A percentile compares a stretch with the other conserved stretches of the same genome.
Evolutionary conservation across 2,888 invertebrate genomes (phyloP).

Genomic region (Lottia scabra): DNA sequence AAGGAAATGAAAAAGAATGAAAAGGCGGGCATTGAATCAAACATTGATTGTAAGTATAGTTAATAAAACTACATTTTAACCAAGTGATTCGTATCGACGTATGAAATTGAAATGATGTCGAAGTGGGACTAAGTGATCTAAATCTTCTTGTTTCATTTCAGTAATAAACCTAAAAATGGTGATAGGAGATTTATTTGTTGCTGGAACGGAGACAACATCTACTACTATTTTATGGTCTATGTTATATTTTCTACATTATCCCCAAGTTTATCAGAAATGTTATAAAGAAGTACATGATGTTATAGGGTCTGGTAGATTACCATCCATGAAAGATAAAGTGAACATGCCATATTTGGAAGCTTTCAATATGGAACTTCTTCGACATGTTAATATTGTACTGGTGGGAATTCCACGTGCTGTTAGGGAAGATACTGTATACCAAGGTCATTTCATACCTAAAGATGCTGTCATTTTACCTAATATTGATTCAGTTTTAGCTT

Average conservation of each 20-base stretch:
- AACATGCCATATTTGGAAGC: constrained; percentile 51
- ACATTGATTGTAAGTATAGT: constrained; percentile 27
- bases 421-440: constrained; percentile 41
- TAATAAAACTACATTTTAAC: too few species aligned
- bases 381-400: constrained; percentile 47
- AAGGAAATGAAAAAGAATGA: constrained; percentile 28
- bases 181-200: constrained; percentile 45
- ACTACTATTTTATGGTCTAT: constrained; percentile 88
- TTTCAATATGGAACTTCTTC: constrained; percentile 48
- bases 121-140: too few species aligned
- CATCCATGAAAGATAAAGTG: constrained; percentile 36
- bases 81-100: too few species aligned
- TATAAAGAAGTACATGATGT: constrained; percentile 48
- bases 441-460: constrained; percentile 57
- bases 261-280: constrained; percentile 71
- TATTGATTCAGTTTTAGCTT: constrained; percentile 44
- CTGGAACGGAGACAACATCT: constrained; percentile 78
- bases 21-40: constrained; percentile 19
- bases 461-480: constrained; percentile 43
- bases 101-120: neutral
- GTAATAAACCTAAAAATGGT: constrained; percentile 30
- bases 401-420: constrained; percentile 42
- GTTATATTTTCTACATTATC: constrained; percentile 83
- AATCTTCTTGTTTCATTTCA: constrained; percentile 9
- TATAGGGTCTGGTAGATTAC: constrained; percentile 54